A percentile compares a stretch with the other conserved stretches of the same genome.
Evolutionary conservation across 2,113 vertebrate genomes (phyloP).

Genomic region (Trachemys scripta): DNA sequence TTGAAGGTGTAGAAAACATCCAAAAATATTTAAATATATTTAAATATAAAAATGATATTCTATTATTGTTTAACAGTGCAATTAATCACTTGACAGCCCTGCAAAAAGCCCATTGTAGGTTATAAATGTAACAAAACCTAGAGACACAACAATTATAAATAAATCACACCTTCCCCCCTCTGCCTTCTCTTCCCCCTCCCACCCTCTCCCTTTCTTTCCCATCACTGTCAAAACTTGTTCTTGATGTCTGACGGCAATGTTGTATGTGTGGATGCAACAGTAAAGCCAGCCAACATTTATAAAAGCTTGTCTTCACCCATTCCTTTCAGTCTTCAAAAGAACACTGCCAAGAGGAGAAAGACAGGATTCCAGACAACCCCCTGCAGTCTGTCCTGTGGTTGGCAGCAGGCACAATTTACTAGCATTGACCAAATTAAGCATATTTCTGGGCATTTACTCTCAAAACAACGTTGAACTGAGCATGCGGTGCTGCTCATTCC

Average conservation of each 20-base stretch:
- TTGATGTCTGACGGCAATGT: not conserved
- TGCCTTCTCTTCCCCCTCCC: rapidly evolving
- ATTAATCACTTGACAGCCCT: too few species aligned
- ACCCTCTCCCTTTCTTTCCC: not conserved
- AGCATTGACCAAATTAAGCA: not conserved
- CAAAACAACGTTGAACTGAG: not conserved
- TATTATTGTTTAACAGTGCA: too few species aligned
- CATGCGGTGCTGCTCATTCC: not conserved
- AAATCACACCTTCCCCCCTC: not conserved
- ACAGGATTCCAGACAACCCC: not conserved
- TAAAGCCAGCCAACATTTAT: not conserved
- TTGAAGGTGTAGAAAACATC: too few species aligned
- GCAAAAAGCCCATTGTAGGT: not conserved
- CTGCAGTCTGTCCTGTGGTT: not conserved
- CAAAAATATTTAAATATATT: too few species aligned
- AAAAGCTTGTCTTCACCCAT: not conserved
- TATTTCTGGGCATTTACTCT: not conserved
- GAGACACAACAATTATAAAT: not conserved
- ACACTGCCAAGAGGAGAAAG: not conserved
- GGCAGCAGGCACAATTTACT: not conserved
- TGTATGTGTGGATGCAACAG: not conserved
- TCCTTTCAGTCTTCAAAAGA: not conserved
- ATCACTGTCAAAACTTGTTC: not conserved
- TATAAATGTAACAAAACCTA: not conserved
- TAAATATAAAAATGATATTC: too few species aligned